These are phyloP conservation scores for Lagria hirta DNA, from an alignment of 2,888 invertebrate genomes.

Conservation along the genomic window DNA sequence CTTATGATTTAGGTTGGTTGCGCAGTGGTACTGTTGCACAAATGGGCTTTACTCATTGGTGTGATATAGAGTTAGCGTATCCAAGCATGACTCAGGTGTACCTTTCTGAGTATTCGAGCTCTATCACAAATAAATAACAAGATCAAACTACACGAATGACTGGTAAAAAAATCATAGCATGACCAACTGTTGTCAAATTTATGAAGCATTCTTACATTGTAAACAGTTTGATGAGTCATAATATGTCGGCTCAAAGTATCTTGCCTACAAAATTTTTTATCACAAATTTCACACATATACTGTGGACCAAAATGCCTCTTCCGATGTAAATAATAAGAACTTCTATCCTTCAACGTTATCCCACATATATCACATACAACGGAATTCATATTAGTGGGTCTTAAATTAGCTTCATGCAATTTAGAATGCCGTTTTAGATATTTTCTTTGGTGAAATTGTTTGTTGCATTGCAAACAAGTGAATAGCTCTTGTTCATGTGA, in stretches of 20 bases:
- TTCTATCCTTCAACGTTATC: slow-evolving; percentile 32
- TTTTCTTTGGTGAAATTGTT: slow-evolving; percentile 37
- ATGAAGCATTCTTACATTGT: slow-evolving; percentile 2
- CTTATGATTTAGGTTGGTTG: too few relatives aligned
- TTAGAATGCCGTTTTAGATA: slow-evolving; percentile 43
- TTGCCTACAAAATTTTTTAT: slow-evolving; percentile 35
- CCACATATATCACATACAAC: slow-evolving; percentile 39
- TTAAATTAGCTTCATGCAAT: slow-evolving; percentile 27
- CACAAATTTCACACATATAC: slow-evolving; percentile 34
- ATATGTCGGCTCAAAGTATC: slow-evolving; percentile 33
- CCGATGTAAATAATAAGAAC: slow-evolving; percentile 48
- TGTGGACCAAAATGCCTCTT: slow-evolving; percentile 44
- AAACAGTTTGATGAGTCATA: slow-evolving; percentile 18
- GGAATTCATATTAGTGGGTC: slow-evolving; percentile 3
- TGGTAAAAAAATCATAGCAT: too few relatives aligned
- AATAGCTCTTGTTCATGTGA: slow-evolving; percentile 34
- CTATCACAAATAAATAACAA: too few relatives aligned
- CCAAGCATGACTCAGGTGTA: too few relatives aligned
- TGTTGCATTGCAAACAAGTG: slow-evolving; percentile 41
- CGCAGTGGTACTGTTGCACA: too few relatives aligned
- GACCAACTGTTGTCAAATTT: too few relatives aligned
- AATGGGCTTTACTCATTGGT: too few relatives aligned
- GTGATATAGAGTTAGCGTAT: too few relatives aligned
- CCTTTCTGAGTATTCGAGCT: too few relatives aligned
- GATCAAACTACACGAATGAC: too few relatives aligned